Evolutionary conservation across 2,888 invertebrate genomes (phyloP), one percentile per base, ranked within the genome.

Genomic region (Eristalinus aeneus): DNA sequence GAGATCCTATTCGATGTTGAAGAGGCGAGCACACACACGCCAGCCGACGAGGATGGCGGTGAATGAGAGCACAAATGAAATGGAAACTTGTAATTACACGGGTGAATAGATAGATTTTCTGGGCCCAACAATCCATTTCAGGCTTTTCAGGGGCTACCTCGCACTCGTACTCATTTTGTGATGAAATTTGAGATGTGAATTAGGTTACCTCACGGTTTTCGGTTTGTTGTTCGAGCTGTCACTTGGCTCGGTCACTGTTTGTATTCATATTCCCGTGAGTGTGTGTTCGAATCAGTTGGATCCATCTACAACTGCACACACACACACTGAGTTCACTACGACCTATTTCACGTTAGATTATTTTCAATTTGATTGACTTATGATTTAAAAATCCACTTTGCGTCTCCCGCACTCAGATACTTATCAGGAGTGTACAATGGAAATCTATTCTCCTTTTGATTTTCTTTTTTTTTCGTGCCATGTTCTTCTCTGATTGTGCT

Each of bases 31-130:
- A 73, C 69, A 61, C 46, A 46, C 16, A 27, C 27, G 27, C 27
- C 27, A 5, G 5, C 27, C 27, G 27, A 27, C 34, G 58, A 39
- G 36, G 56, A 65, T 53, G 69, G 64, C 12, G 60, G 54, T 63
- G 56, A 72, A 74, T 53, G 73, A 80, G 61, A 73, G 68, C 75
- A 71, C 11, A 76, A 81, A 86, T 86, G 85, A 86, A 86, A 86
- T 86, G 86, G 86, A 86, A 86, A 86, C 86, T 86, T 86, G 86
- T 81, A 86, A 86, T 86, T 86, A 86, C 81, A 86, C 86, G 86
- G 86, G 65, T 86, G 86, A 81, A 81, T 86, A 77, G 82, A 78
- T 86, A 65, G 73, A 73, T 81, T 81, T 81, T 77, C 32, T 77
- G 31, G 61, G 76, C 76, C 80, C 60, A 85, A 85, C 77, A 78